Conservation (phyloP, 2,888 invertebrate genomes). For the Poecilobothrus nobilitatus region DNA sequence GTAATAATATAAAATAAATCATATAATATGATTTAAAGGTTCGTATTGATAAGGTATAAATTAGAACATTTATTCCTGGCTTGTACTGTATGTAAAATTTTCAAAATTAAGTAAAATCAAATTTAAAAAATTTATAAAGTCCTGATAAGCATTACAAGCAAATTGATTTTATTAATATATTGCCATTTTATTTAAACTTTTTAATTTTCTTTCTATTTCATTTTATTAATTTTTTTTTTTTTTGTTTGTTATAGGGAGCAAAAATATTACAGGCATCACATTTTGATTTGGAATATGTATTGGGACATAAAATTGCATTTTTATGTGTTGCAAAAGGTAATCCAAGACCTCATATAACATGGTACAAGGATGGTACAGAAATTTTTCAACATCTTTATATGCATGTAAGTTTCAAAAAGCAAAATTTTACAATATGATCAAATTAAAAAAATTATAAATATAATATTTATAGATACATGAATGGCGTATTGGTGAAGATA, state of each 20-base stretch:
- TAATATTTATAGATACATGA: conserved; percentile 63
- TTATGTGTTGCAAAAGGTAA: conserved; percentile 83
- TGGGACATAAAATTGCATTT: conserved; percentile 91
- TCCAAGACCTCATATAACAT: conserved; percentile 85
- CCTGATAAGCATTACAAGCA: no score
- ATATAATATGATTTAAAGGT: no score
- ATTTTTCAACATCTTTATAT: conserved; percentile 82
- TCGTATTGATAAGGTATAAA: no score
- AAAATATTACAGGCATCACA: conserved; percentile 82
- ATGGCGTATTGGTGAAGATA: conserved; percentile 74
- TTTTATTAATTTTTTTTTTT: no score
- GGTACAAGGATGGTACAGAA: conserved; percentile 93
- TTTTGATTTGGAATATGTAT: conserved; percentile 85
- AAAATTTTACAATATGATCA: neutral
- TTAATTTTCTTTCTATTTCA: no score
- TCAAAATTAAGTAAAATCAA: no score
- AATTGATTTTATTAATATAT: no score
- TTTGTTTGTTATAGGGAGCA: conserved; percentile 76
- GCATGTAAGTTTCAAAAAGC: conserved; percentile 57
- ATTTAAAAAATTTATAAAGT: no score
- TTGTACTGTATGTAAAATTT: no score
- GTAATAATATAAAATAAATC: no score
- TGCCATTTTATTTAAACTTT: no score
- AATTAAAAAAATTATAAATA: neutral
- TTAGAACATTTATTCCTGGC: no score